phyloP scores from a whole-genome alignment of 2,888 invertebrate genomes.

The Sesamia inferens region DNA sequence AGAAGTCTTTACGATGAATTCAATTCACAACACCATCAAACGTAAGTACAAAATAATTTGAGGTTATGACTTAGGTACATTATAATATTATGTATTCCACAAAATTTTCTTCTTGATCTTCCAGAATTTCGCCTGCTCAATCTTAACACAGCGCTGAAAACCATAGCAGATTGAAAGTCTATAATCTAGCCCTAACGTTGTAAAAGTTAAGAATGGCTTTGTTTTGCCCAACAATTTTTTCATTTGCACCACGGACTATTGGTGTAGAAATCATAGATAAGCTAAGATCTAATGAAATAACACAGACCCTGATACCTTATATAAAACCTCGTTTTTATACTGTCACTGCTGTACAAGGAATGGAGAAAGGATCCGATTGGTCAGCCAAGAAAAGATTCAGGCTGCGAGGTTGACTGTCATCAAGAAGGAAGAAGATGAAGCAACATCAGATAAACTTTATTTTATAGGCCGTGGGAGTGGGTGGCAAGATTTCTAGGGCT shows the following conservation, averaged over 20 bases:
- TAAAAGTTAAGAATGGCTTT: slow-evolving; percentile 64
- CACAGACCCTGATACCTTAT: slow-evolving; percentile 81
- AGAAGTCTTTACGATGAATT: slow-evolving; percentile 75
- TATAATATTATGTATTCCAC: slow-evolving; percentile 31
- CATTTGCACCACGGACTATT: slow-evolving; percentile 79
- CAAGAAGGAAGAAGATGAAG: slow-evolving; percentile 95
- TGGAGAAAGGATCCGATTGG: slow-evolving; percentile 86
- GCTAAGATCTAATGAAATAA: slow-evolving; percentile 67
- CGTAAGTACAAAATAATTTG: slow-evolving; percentile 75
- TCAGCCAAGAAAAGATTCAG: slow-evolving; percentile 90
- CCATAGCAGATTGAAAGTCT: slow-evolving; percentile 76
- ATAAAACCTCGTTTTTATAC: slow-evolving; percentile 83
- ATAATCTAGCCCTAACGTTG: slow-evolving; percentile 52
- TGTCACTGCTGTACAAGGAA: slow-evolving; percentile 83
- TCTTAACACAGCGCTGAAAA: slow-evolving; percentile 78
- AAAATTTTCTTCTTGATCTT: slow-evolving; percentile 51
- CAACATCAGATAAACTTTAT: slow-evolving; percentile 91
- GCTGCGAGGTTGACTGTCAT: slow-evolving; percentile 94
- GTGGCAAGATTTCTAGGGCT: too few relatives aligned
- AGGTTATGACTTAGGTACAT: slow-evolving; percentile 76
- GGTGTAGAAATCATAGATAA: slow-evolving; percentile 80
- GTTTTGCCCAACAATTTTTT: slow-evolving; percentile 66
- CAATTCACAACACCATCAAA: slow-evolving; percentile 81
- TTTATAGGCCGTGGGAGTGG: too few relatives aligned
- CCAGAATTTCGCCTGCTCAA: slow-evolving; percentile 84